phyloP scores from a whole-genome alignment of 1,140 invertebrate species.

The Sinonovacula constricta region DNA sequence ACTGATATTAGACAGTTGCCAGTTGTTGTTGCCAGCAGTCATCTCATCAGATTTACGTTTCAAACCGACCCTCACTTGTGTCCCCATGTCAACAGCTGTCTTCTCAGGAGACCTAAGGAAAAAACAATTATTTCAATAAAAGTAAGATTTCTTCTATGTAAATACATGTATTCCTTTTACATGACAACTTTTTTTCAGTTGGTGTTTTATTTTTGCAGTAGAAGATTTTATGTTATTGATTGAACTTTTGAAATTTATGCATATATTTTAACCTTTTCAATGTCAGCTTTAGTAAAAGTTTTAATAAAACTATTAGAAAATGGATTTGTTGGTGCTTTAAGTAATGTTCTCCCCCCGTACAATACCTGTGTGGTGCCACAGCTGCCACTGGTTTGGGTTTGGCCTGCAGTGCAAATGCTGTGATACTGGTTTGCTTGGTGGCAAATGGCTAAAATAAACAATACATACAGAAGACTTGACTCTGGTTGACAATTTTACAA shows the following conservation, averaged over 20 bases:
- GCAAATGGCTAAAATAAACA: no score
- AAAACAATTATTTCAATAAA: neutral
- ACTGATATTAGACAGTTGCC: neutral
- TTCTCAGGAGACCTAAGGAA: conserved; percentile 29
- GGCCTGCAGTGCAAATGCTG: conserved; percentile 24
- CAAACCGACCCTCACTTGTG: neutral
- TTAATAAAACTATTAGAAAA: no score
- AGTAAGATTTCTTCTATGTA: neutral
- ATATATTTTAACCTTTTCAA: neutral
- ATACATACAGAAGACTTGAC: no score
- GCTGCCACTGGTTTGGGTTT: conserved; percentile 34
- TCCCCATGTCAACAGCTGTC: neutral
- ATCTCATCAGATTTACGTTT: conserved; percentile 39
- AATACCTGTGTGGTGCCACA: conserved; percentile 18
- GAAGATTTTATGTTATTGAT: neutral
- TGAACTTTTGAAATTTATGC: neutral
- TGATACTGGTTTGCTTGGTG: conserved; percentile 22
- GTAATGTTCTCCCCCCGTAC: no score
- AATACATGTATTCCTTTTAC: no score
- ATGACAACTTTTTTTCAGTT: no score
- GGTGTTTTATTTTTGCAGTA: no score
- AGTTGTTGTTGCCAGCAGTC: neutral
- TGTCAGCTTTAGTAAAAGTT: no score
- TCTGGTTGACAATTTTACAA: no score
- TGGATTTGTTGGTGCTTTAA: no score